Conservation (phyloP, 2,797 vertebrate genomes). For the Cyclura pinguis region DNA sequence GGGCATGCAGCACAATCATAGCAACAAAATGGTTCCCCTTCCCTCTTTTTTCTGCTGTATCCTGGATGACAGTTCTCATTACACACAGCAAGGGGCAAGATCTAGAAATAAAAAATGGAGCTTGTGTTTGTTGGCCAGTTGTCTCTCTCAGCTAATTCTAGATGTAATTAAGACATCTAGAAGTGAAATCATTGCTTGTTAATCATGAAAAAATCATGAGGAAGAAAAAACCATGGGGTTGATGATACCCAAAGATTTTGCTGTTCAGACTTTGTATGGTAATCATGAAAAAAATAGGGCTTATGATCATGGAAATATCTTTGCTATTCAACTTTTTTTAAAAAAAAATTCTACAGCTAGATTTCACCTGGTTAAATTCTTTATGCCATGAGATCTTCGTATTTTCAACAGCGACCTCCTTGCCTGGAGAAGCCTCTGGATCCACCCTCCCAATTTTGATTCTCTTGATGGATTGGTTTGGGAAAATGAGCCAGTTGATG, state of each 20-base stretch:
- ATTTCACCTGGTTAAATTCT: not conserved
- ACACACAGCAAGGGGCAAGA: not conserved
- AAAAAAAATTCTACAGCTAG: too few species aligned
- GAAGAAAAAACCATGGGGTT: too few species aligned
- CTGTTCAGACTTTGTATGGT: too few species aligned
- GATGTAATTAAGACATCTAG: too few species aligned
- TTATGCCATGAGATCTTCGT: not conserved
- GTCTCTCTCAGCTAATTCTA: too few species aligned
- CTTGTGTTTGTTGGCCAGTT: too few species aligned
- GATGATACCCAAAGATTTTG: too few species aligned
- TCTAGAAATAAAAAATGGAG: not conserved
- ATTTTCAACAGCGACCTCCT: not conserved
- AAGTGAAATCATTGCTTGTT: too few species aligned
- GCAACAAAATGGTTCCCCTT: conserved; percentile 8
- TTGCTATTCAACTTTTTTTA: too few species aligned
- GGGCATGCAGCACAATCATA: not conserved
- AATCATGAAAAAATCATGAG: too few species aligned
- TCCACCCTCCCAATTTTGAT: conserved; percentile 5
- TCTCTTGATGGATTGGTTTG: conserved; percentile 3
- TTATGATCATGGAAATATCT: too few species aligned
- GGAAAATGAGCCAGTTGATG: not conserved
- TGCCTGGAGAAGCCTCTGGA: not conserved
- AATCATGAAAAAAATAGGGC: too few species aligned
- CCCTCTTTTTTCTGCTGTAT: not conserved
- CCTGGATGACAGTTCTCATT: not conserved